phyloP scores from a whole-genome alignment of 1,140 invertebrate species.

The Procambarus virginalis region DNA sequence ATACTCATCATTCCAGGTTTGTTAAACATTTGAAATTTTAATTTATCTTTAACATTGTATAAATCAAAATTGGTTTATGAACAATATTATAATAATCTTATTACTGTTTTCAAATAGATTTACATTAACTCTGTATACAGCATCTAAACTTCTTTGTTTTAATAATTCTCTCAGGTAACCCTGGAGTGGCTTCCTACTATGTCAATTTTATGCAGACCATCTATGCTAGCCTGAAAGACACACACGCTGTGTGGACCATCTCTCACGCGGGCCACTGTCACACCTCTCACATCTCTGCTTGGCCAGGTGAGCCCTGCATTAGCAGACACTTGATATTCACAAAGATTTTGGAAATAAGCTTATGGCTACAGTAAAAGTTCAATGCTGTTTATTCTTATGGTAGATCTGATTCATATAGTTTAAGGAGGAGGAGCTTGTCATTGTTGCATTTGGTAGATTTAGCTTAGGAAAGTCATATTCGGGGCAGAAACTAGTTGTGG shows the following conservation, averaged over 20 bases:
- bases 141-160: not conserved
- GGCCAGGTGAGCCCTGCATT: slow-evolving; percentile 11
- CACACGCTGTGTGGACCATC: slow-evolving; percentile 35
- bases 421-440: too few species aligned
- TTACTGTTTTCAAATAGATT: not conserved
- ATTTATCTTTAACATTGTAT: not conserved
- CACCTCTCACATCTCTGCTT: not conserved
- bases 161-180: slow-evolving; percentile 21
- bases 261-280: slow-evolving; percentile 51
- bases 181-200: slow-evolving; percentile 39
- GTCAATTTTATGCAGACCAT: slow-evolving; percentile 26
- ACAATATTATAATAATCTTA: not conserved
- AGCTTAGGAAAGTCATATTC: too few species aligned
- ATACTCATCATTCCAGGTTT: slow-evolving; percentile 54
- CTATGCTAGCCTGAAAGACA: not conserved
- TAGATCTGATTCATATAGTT: too few species aligned
- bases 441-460: too few species aligned
- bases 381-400: too few species aligned
- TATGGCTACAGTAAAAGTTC: too few species aligned
- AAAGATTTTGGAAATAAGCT: too few species aligned
- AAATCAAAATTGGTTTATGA: not conserved
- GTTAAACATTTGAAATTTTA: not conserved
- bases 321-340: too few species aligned
- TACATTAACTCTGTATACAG: not conserved
- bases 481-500: too few species aligned